Evolutionary conservation across 2,113 vertebrate genomes (phyloP), one percentile per base, ranked within the genome.

Genomic region (Leptodactylus fuscus): DNA sequence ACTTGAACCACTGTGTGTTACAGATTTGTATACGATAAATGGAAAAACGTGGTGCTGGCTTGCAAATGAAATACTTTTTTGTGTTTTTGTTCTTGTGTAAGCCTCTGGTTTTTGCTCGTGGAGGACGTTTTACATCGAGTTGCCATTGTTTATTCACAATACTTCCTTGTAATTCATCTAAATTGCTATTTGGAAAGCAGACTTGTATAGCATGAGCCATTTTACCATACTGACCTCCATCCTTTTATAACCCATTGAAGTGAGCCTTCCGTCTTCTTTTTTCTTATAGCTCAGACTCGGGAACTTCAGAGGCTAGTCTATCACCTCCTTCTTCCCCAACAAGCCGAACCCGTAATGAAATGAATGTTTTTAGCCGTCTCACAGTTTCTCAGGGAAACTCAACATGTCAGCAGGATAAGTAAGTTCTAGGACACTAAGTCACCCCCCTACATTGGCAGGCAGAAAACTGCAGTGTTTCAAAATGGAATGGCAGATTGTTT

Each of bases 271-370:
- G 90, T 94, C 87, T 92, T 94, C 88, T 94, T 94, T 93, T 94
- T 91, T 94, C 89, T 94, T 93, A 83, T 92, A 98, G 97, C 89
- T 96, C 95, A 92, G 95, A 96, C 91, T 93, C 94, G 94, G 96
- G 95, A 94, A 95, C 95, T 80, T 96, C 97, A 82, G 96, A 96
- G 79, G 92, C 93, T 90, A 93, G 93, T 55, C 91, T 94, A 88
- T 95, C 94, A 92, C 94, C 94, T 93, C 95, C 95, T 93, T 90
- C 96, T 81, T 98, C 97, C 75, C 96, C 97, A 79, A 93, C 96
- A 88, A 94, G 89, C 90, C 96, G 95, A 82, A 88, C 92, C 92
- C 87, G 91, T 95, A 95, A 94, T 91, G 95, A 95, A 90, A 90
- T 94, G 94, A 96, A 95, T 92, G 95, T 91, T 87, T 95, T 95